A percentile compares a stretch with the other conserved stretches of the same genome.
These are phyloP conservation scores for Rhagonycha fulva DNA, from an alignment of 2,888 invertebrate genomes.

Conservation along the genomic window DNA sequence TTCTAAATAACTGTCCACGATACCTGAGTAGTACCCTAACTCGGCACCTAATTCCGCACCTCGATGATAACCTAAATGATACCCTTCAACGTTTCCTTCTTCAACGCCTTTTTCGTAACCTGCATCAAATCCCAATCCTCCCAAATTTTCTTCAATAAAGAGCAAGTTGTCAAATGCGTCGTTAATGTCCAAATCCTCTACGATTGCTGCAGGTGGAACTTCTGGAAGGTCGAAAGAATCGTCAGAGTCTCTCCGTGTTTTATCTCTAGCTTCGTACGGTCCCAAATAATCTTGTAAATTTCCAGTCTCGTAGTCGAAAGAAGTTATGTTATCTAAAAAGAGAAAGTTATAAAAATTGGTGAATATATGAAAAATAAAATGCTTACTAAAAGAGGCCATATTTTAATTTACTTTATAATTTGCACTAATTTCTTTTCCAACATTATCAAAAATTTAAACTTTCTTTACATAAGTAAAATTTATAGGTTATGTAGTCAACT, in stretches of 20 bases:
- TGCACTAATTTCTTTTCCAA: not conserved
- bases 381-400: not conserved
- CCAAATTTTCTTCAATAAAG: constrained; percentile 69
- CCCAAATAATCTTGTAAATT: not conserved
- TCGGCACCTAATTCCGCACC: constrained; percentile 78
- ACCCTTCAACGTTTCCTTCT: constrained; percentile 70
- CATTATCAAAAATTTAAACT: not conserved
- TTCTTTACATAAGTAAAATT: not conserved
- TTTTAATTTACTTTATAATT: not conserved
- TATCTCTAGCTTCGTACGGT: not conserved
- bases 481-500: not conserved
- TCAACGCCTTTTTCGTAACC: constrained; percentile 66
- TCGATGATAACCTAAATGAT: constrained; percentile 77
- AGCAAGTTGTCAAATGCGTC: constrained; percentile 73
- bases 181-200: constrained; percentile 65
- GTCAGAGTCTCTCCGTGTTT: not conserved
- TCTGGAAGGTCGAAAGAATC: not conserved
- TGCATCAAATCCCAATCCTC: constrained; percentile 67
- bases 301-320: not conserved
- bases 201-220: not conserved
- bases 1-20: constrained; percentile 53
- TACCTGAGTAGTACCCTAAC: constrained; percentile 74
- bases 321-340: not conserved
- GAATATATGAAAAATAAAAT: not conserved
- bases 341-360: not conserved